Evolutionary conservation across 2,113 vertebrate genomes (phyloP), one percentile per base, ranked within the genome.

Genomic region (Monopterus albus): DNA sequence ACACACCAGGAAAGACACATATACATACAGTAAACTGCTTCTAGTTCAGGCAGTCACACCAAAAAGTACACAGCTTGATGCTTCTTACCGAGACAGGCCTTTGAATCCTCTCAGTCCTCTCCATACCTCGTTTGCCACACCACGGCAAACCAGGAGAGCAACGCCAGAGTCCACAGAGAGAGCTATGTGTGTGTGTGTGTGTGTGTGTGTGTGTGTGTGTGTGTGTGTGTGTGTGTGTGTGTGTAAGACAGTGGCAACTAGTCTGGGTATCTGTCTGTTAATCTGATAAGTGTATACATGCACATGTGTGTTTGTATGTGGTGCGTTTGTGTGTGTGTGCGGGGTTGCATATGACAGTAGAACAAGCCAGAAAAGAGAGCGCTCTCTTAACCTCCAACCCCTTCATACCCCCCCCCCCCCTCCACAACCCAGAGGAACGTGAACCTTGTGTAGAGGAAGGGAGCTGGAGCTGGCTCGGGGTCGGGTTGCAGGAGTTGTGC

Each of bases 401-500:
- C 79, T 86, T 71, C 73, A 55, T 60, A 57, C 59, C 82, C 53
- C 66, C 38, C 47, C 51, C 63, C 59, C 60, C 59, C 73, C 75
- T 80, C 66, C 67, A 82, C 86, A 68, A 73, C 79, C 83, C 79
- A 50, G 63, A 83, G 89, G 89, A 93, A 92, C 85, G 89, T 91
- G 92, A 92, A 93, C 92, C 92, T 68, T 78, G 92, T 89, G 79
- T 86, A 81, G 66, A 81, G 87, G 86, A 85, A 90, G 81, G 85
- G 80, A 88, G 76, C 67, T 18, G 49, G 83, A 51, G 49, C 79
- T n/a, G 60, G 78, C 51, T 7, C 76, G 89, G 91, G 92, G 89
- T 96, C 96, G 80, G 91, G 93, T 98, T 97, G 94, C 96, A 96
- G 91, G 91, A 93, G 94, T 95, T 95, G 94, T 95, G 95, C 95